Conservation (phyloP, 2,888 invertebrate genomes). For the Athalia circularis region DNA sequence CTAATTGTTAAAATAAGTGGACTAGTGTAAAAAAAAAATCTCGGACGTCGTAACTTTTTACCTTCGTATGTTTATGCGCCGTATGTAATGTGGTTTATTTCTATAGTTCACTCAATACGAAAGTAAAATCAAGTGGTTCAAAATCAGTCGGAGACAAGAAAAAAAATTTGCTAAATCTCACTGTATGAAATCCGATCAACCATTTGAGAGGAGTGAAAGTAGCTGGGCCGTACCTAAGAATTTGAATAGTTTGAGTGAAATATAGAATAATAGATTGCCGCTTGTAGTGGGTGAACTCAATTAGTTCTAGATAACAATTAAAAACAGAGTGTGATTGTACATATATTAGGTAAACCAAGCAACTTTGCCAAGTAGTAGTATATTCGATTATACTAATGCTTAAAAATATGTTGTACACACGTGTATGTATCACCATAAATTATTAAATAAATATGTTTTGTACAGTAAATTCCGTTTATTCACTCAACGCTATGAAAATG, state of each 20-base stretch:
- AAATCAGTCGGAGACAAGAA: background rate
- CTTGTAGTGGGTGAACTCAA: constrained; percentile 61
- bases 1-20: constrained; percentile 37
- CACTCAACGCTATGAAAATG: background rate
- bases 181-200: background rate
- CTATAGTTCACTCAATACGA: constrained; percentile 30
- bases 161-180: background rate
- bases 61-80: constrained; percentile 65
- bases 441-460: constrained; percentile 73
- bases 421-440: constrained; percentile 69
- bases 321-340: constrained; percentile 65
- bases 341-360: constrained; percentile 59
- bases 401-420: constrained; percentile 62
- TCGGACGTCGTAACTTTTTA: constrained; percentile 55
- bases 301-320: constrained; percentile 50
- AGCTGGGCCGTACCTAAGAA: too few relatives aligned
- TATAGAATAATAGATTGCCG: constrained; percentile 51
- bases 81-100: constrained; percentile 51
- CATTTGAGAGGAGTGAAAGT: too few relatives aligned
- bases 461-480: constrained; percentile 59
- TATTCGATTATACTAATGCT: constrained; percentile 62
- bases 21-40: constrained; percentile 49
- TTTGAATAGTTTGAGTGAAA: constrained; percentile 35
- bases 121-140: background rate
- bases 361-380: constrained; percentile 61